Evolutionary conservation across 2,797 vertebrate species (phyloP), one percentile per base, ranked within the genome.

Genomic region (Iguana delicatissima): DNA sequence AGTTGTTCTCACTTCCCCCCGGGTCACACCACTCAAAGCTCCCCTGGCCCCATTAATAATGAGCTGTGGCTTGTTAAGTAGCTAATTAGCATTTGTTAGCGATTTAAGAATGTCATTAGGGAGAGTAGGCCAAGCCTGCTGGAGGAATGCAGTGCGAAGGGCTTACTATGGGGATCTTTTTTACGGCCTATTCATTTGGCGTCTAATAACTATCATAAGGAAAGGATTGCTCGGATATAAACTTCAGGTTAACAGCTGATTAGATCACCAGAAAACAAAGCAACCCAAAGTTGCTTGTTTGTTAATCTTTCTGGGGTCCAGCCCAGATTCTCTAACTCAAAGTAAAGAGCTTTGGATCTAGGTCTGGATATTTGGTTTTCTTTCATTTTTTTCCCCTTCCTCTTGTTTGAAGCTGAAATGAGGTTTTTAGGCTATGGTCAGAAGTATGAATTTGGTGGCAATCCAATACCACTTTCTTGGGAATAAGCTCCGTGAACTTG

Each of bases 181-280:
- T 94, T 96, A 96, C 84, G 95, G 96, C 95, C 97, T 96, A 97
- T 97, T 98, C 98, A 98, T 98, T 98, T 96, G 89, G 91, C 93
- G 96, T 96, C 97, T 99, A 99, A 99, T 99, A 98, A 98, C 96
- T 98, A 98, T 99, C 98, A 99, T 98, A 98, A 97, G 98, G 98
- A 98, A 99, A 94, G 98, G 98, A 98, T 98, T 98, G 98, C 96
- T 96, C 96, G 97, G 98, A 97, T 97, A 97, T 97, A 97, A 96
- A 97, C 97, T 97, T 96, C 95, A 96, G 96, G 97, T 96, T 97
- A 97, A 94, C 96, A 97, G 96, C 97, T 96, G 97, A 97, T 95
- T 97, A 96, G 95, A 96, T 93, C 94, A 88, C 94, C 93, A 20
- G 91, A 90, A 96, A 96, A 97, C 97, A 97, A 97, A 97, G 96